Evolutionary conservation across 2,888 invertebrate genomes (phyloP), one percentile per base, ranked within the genome.

Genomic region (Zhuqinia jingwanae): DNA sequence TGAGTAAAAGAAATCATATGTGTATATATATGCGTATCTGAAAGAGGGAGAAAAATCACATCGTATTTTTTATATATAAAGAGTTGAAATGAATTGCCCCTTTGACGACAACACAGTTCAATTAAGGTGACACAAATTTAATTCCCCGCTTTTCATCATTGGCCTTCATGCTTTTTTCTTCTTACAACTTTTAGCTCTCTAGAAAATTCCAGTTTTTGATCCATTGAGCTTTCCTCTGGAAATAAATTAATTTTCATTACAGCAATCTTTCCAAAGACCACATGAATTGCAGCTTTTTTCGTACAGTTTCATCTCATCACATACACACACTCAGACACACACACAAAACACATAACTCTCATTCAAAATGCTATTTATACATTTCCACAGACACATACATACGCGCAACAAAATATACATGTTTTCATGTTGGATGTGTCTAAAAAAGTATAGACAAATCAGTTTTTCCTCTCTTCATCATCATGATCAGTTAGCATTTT

Each of bases 241-340:
- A 65, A 65, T 65, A 65, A 65, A 65, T 65, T 65, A 65, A 65
- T 65, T 65, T 65, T 65, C 65, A 65, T 65, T 65, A 65, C 42
- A 36, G 36, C 65, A n/a, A 42, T 65, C n/a, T 30, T 42, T 42
- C 42, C 17, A 36, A 36, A 27, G 27, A 30, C 60, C 30, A 60
- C 60, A 27, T 56, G 56, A 22, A 56, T 56, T 22, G 56, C 22
- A 56, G 56, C 6, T 53, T 17, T n/a, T 50, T 20, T 56, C 56
- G 15, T 53, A 2, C 13, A 60, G 60, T 15, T 27, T 60, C 60
- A 27, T 60, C 36, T 8, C 42, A 65, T n/a, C 17, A 65, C 42
- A 36, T 36, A n/a, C 36, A 36, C 36, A 36, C 36, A 36, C 36
- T n/a, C 36, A 36, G 8, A 3, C 36, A 36, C 36, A 36, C 8